Base-by-base conservation (phyloP, 2,888 invertebrate genomes). In the Drosophila phalerata region DNA sequence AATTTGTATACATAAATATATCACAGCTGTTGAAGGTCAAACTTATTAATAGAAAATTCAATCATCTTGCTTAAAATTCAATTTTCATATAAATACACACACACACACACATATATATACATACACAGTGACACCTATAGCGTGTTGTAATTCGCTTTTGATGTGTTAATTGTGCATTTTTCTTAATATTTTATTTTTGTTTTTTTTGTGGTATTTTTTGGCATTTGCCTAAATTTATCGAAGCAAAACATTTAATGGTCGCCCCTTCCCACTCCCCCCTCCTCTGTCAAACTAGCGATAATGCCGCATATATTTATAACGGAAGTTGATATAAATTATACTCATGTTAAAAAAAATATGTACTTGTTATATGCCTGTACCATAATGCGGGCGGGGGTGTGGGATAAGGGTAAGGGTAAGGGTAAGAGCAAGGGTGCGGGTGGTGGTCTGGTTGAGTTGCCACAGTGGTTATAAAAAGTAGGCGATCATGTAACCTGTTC, bases 11-110 rank as follows among this genome's bases (percentile, higher is more conserved):
- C 69, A 77, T 45, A 60, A 67, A 77, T 48, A 79, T 79, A 81
- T 78, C 82, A 57, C 78, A 77, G 71, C 85, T 66, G 75, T 63
- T 89, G 85, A 85, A 85, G 85, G 85, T 85, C 88, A 88, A 88
- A 73, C 75, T 77, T 85, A 85, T 88, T 85, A 88, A 85, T 85
- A 85, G 85, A 85, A 89, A 85, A 85, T 85, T 85, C 88, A 89
- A 88, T 89, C 89, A 85, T 88, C 85, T 89, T 79, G 67, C 56
- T 55, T 73, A 63, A 81, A 85, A 89, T 85, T 85, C 42, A 81
- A 77, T 82, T 87, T 79, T 85, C 72, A 74, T 82, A 88, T 57
- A 53, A 63, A 73, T 60, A 67, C 34, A 65, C 45, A 69, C 17
- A 68, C 15, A 52, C 48, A 66, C 28, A 64, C 17, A 61, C 45